phyloP scores from a whole-genome alignment of 2,797 vertebrate species.

The Phoxinus dragarum region DNA sequence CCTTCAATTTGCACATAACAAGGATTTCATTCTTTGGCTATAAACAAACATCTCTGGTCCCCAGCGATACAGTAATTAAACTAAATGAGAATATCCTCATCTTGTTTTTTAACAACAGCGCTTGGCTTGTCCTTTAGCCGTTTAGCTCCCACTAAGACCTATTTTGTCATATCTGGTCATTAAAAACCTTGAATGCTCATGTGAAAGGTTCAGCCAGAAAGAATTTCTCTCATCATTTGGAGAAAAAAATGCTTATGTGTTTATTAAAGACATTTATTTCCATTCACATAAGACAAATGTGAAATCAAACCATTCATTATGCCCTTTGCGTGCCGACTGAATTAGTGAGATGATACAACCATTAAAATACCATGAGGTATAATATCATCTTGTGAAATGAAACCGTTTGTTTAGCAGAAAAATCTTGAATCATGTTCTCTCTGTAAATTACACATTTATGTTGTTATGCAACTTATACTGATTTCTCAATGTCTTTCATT shows the following conservation, averaged over 20 bases:
- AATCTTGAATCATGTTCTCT: neutral
- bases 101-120: conserved; percentile 28
- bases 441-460: neutral
- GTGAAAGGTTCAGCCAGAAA: neutral
- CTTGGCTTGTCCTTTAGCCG: neutral
- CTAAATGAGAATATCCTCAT: conserved; percentile 24
- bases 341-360: neutral
- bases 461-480: neutral
- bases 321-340: neutral
- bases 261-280: conserved; percentile 32
- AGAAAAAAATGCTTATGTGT: neutral
- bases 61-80: conserved; percentile 29
- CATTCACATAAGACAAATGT: neutral
- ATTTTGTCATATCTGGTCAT: conserved; percentile 22
- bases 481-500: conserved; percentile 46
- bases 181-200: conserved; percentile 8
- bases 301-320: neutral
- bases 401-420: neutral
- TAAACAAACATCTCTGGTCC: conserved; percentile 25
- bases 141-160: neutral
- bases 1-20: neutral
- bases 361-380: conserved; percentile 2
- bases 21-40: conserved; percentile 18
- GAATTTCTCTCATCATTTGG: neutral
- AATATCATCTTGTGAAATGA: neutral